Conservation (phyloP, 2,113 vertebrate species). For the Physeter macrocephalus region DNA sequence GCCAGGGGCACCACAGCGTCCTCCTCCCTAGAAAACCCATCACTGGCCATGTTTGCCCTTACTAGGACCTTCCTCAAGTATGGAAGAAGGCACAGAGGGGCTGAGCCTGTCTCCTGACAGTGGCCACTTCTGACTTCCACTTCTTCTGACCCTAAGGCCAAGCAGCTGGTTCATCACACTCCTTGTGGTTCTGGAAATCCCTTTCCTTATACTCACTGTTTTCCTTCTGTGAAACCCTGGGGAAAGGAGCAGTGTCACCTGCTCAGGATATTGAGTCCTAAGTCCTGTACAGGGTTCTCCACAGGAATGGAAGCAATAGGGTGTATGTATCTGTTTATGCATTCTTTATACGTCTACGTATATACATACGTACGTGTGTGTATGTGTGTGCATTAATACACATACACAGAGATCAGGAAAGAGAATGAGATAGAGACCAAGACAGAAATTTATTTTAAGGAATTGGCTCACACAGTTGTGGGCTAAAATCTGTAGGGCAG, state of each 20-base stretch:
- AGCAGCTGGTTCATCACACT: neutral
- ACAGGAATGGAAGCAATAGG: neutral
- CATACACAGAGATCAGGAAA: neutral
- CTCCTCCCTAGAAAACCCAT: neutral
- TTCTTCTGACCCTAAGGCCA: neutral
- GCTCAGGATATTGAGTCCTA: neutral
- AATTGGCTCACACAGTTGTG: neutral
- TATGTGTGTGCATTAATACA: accelerated
- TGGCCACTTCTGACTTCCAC: neutral
- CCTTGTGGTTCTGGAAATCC: neutral
- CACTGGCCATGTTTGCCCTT: neutral
- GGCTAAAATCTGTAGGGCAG: neutral
- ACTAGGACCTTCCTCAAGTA: neutral
- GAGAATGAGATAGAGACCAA: neutral
- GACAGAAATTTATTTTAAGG: neutral
- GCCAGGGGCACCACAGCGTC: neutral
- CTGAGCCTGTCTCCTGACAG: neutral
- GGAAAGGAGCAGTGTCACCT: neutral
- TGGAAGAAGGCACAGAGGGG: neutral
- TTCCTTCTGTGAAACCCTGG: neutral
- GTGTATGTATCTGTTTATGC: neutral
- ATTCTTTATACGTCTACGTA: too few relatives aligned
- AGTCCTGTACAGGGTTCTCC: neutral
- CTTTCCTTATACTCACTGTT: neutral
- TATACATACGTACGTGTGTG: neutral